A percentile compares a stretch with the other conserved stretches of the same genome.
Evolutionary conservation across 37 sponge, comb jelly and placozoan species (phyloP).

Genomic region (Agelas oroides): DNA sequence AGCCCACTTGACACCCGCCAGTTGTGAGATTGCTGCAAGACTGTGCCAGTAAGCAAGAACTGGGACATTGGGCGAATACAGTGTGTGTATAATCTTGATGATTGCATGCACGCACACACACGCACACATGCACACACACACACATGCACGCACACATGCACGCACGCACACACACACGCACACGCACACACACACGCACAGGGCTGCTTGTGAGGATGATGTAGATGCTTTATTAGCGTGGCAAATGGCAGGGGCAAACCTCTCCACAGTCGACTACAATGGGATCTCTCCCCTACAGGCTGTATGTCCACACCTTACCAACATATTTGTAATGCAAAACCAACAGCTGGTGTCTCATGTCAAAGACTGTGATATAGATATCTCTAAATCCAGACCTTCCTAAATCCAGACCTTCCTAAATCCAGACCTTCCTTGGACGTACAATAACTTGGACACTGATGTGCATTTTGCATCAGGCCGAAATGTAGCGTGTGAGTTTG

Average conservation of each 20-base stretch:
- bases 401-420: too few relatives aligned
- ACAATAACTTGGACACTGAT: too few relatives aligned
- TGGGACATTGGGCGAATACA: too few relatives aligned
- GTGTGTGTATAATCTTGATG: not conserved
- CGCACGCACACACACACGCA: conserved; percentile 53
- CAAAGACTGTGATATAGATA: too few relatives aligned
- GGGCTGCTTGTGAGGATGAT: conserved; percentile 63
- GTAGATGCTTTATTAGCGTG: conserved; percentile 55
- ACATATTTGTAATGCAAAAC: too few relatives aligned
- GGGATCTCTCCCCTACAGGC: conserved; percentile 40
- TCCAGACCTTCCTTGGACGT: too few relatives aligned
- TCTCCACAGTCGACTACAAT: conserved; percentile 45
- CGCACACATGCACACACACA: not conserved
- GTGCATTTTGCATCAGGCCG: too few relatives aligned
- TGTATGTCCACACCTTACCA: conserved; percentile 24
- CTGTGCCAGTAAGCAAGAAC: not conserved
- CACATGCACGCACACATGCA: conserved; percentile 17
- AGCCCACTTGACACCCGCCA: conserved; percentile 46
- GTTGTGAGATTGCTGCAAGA: not conserved
- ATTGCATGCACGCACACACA: conserved; percentile 6
- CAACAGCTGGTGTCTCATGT: not conserved
- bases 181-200: conserved; percentile 45
- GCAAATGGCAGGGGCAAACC: conserved; percentile 59
- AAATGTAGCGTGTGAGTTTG: too few relatives aligned
- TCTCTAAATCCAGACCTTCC: too few relatives aligned